Evolutionary conservation across 2,113 vertebrate species (phyloP).

Genomic region (Pongo pygmaeus): DNA sequence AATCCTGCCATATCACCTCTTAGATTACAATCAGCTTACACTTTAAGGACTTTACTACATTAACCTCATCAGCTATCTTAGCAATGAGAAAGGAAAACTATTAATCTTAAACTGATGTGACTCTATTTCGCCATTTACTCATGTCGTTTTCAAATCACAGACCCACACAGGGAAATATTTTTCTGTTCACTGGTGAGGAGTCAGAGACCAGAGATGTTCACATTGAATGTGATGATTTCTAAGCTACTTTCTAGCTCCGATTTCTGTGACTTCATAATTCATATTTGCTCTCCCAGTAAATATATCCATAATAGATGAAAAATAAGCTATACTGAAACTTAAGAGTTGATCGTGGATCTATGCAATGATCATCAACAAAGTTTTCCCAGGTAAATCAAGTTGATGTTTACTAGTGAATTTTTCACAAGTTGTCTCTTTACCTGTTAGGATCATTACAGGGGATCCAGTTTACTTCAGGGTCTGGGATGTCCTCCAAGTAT

Average conservation of each 20-base stretch:
- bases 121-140: not conserved
- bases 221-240: not conserved
- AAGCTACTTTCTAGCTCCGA: not conserved
- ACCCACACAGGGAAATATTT: not conserved
- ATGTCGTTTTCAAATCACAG: not conserved
- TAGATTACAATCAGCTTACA: not conserved
- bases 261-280: not conserved
- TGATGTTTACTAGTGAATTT: not conserved
- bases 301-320: not conserved
- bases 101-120: not conserved
- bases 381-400: not conserved
- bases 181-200: not conserved
- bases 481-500: conserved; percentile 77
- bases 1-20: not conserved
- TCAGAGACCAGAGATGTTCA: not conserved
- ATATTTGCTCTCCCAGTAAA: not conserved
- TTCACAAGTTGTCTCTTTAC: conserved; percentile 46
- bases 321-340: not conserved
- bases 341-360: not conserved
- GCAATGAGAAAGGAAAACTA: not conserved
- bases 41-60: not conserved
- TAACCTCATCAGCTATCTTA: not conserved
- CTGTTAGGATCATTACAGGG: conserved; percentile 72
- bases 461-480: conserved; percentile 74
- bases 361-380: not conserved